Evolutionary conservation across 2,113 vertebrate species (phyloP).

Genomic region (Miniopterus natalensis): DNA sequence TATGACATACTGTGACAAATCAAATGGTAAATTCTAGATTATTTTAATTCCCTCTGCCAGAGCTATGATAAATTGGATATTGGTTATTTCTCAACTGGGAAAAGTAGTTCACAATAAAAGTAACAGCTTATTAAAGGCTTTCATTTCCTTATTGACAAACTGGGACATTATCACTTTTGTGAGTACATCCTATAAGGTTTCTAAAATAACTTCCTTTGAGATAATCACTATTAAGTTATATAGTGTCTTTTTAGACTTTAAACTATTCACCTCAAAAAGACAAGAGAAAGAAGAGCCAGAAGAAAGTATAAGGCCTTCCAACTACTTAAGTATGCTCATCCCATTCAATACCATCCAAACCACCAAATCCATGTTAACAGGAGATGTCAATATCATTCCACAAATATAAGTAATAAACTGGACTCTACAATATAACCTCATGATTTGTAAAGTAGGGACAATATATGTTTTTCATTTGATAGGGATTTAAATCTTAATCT

Average conservation of each 20-base stretch:
- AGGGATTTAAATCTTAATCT: neutral
- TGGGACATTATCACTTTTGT: constrained; percentile 18
- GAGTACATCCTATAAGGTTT: neutral
- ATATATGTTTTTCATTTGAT: neutral
- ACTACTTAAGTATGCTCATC: neutral
- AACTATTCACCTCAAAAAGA: neutral
- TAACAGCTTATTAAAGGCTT: neutral
- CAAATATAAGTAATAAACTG: constrained; percentile 12
- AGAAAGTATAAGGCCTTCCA: neutral
- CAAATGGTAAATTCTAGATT: constrained; percentile 23
- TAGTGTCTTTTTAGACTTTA: neutral
- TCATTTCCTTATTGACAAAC: neutral
- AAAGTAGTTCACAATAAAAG: constrained; percentile 22
- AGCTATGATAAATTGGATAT: neutral
- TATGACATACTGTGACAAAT: neutral
- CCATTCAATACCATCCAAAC: neutral
- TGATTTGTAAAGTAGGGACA: neutral
- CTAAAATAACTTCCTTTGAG: constrained; percentile 18
- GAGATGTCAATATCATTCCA: neutral
- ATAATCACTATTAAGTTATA: neutral
- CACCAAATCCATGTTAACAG: neutral
- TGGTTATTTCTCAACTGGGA: constrained; percentile 13
- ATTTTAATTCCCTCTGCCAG: constrained; percentile 20
- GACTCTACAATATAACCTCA: neutral
- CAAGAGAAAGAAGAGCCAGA: neutral